Conservation (phyloP, 2,797 vertebrate species). For the Xenops minutus region DNA sequence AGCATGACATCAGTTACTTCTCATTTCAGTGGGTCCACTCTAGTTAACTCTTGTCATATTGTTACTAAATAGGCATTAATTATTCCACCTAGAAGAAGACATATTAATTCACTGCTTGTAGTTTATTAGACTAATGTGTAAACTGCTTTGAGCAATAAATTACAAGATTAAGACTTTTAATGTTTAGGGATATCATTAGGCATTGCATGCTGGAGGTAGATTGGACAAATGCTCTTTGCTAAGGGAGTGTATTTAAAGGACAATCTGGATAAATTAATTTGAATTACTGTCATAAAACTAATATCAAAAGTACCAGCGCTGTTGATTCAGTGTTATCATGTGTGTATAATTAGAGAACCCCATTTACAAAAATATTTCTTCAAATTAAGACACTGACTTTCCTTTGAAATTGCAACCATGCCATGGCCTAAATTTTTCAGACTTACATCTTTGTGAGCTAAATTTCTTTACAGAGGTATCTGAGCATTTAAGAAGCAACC, state of each 20-base stretch:
- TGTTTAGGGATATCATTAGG: conserved; percentile 63
- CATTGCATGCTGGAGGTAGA: conserved; percentile 40
- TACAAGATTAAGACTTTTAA: conserved; percentile 60
- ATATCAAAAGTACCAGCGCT: conserved; percentile 15
- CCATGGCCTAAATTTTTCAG: not conserved
- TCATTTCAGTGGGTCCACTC: conserved; percentile 7
- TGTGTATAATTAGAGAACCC: not conserved
- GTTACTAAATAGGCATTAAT: not conserved
- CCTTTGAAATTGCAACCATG: not conserved
- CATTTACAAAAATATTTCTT: conserved; percentile 17
- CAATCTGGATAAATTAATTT: conserved; percentile 51
- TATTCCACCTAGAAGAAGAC: conserved; percentile 8
- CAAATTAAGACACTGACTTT: not conserved
- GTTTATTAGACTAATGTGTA: conserved; percentile 64
- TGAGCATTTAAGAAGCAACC: not conserved
- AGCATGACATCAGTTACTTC: not conserved
- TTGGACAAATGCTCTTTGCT: conserved; percentile 58
- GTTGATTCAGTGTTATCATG: not conserved
- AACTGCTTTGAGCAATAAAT: conserved; percentile 67
- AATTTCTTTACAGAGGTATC: not conserved
- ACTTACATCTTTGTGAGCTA: not conserved
- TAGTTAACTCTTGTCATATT: not conserved
- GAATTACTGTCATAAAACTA: conserved; percentile 43
- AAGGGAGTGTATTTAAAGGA: conserved; percentile 60
- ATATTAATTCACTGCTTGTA: conserved; percentile 49